Conservation (phyloP, 2,888 invertebrate genomes). For the Thereva nobilitata region DNA sequence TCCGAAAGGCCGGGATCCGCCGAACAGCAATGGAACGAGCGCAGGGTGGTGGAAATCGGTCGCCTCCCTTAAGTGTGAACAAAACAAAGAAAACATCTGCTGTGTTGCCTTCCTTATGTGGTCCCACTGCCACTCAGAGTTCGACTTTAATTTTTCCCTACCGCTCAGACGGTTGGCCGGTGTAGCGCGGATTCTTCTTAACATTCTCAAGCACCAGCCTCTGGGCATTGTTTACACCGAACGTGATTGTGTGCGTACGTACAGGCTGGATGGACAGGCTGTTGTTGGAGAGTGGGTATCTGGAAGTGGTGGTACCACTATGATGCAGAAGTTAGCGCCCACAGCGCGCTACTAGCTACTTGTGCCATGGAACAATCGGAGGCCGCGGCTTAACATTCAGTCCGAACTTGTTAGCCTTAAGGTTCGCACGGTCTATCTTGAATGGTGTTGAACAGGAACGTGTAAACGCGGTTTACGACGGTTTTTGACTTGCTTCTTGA, state of each 20-base stretch:
- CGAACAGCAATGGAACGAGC: background rate
- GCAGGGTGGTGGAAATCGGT: constrained; percentile 10
- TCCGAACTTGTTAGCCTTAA: constrained; percentile 58
- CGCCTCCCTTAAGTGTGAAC: constrained; percentile 19
- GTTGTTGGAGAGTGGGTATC: background rate
- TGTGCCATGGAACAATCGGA: constrained; percentile 12
- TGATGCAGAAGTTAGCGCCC: constrained; percentile 15
- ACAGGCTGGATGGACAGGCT: no score
- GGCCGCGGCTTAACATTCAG: constrained; percentile 51
- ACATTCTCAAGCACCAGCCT: constrained; percentile 15
- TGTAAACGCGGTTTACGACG: constrained; percentile 17
- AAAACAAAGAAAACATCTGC: constrained; percentile 27
- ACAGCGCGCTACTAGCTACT: background rate
- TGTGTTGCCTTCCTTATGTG: background rate
- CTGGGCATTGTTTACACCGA: background rate
- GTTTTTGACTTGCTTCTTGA: constrained; percentile 8
- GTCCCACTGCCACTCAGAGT: constrained; percentile 12
- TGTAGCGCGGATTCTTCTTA: constrained; percentile 18
- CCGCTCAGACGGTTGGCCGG: constrained; percentile 4
- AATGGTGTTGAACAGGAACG: background rate
- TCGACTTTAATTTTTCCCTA: constrained; percentile 9
- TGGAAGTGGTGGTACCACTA: constrained; percentile 2
- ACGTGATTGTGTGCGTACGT: background rate
- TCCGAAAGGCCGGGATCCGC: background rate
- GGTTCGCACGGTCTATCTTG: constrained; percentile 51